phyloP scores from a whole-genome alignment of 2,888 invertebrate genomes.

The Platycnemis pennipes region DNA sequence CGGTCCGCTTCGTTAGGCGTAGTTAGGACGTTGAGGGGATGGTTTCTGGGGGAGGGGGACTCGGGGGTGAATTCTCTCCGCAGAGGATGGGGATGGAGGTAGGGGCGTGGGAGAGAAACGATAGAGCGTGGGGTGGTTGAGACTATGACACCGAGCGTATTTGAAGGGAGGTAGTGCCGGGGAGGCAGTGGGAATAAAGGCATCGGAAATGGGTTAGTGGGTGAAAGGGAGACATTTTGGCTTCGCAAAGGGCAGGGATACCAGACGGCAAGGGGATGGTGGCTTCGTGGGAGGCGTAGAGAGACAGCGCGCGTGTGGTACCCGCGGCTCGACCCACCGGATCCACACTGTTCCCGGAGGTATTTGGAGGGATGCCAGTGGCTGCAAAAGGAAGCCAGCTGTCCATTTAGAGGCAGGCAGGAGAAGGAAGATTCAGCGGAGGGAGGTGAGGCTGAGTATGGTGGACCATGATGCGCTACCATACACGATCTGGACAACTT shows the following conservation, averaged over 20 bases:
- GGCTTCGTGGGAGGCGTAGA: neutral
- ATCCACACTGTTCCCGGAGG: neutral
- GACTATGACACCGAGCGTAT: neutral
- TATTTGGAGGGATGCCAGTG: slow-evolving; percentile 34
- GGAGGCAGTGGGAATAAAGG: neutral
- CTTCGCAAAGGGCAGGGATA: neutral
- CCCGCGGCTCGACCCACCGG: neutral
- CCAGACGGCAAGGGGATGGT: neutral
- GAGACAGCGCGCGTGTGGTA: neutral
- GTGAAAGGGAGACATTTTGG: neutral
- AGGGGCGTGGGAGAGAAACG: neutral
- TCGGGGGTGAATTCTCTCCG: neutral
- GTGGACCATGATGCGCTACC: neutral
- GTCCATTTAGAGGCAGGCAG: neutral
- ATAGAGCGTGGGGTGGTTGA: neutral
- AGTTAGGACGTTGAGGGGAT: too few species aligned
- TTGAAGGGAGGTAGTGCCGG: neutral
- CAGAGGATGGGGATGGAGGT: neutral
- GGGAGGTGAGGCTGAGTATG: neutral
- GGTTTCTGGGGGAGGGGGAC: neutral
- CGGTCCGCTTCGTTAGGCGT: slow-evolving; percentile 27
- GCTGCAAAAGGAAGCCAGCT: neutral
- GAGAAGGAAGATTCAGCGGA: neutral
- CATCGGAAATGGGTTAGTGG: neutral
- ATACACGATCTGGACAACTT: neutral